These are phyloP conservation scores for Globicephala melas DNA, from an alignment of 2,113 vertebrate genomes.

Conservation along the genomic window DNA sequence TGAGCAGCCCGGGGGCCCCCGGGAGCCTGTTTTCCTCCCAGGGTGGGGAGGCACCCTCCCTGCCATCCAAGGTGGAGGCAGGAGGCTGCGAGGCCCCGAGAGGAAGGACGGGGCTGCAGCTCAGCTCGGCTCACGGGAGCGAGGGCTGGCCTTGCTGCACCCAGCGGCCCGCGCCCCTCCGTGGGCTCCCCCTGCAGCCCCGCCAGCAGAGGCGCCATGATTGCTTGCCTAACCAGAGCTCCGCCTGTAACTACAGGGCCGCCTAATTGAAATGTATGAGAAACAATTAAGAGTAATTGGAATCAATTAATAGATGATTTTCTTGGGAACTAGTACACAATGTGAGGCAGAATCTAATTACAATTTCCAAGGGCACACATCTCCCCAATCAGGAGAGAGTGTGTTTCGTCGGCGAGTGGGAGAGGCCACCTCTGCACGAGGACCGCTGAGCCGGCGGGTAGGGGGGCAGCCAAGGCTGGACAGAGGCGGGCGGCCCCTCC, in stretches of 20 bases:
- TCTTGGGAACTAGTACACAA: constrained; percentile 67
- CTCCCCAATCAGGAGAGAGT: accelerated
- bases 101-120: accelerated
- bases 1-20: too few species aligned
- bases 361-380: neutral
- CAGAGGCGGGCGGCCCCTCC: neutral
- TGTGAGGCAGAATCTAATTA: constrained; percentile 70
- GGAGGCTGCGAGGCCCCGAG: neutral
- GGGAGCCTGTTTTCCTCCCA: neutral
- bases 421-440: accelerated
- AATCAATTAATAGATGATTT: constrained; percentile 85
- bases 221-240: constrained; percentile 60
- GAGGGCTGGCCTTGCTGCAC: neutral
- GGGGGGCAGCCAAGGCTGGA: accelerated
- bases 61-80: accelerated
- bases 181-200: neutral
- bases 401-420: accelerated
- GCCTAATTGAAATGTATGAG: constrained; percentile 84
- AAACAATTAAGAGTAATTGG: constrained; percentile 84
- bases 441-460: accelerated
- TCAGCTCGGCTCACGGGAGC: accelerated
- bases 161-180: accelerated
- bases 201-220: neutral
- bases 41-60: too few species aligned
- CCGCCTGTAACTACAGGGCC: constrained; percentile 60